These are phyloP conservation scores for Drosophila pectinifera DNA, from an alignment of 1,140 invertebrate genomes.

Conservation along the genomic window DNA sequence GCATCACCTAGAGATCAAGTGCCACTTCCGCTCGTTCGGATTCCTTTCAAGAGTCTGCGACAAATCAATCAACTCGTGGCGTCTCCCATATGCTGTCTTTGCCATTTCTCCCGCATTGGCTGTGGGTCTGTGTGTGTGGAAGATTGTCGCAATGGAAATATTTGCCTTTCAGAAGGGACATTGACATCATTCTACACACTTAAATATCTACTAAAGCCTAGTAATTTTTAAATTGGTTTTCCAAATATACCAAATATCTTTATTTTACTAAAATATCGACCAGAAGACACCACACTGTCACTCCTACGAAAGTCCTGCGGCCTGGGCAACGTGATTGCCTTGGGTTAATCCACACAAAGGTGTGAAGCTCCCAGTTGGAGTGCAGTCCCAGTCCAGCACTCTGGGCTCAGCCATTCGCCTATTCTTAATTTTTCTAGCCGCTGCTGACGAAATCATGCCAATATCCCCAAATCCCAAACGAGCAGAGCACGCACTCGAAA, in stretches of 20 bases:
- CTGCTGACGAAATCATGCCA: conserved; percentile 74
- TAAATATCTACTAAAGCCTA: too few relatives aligned
- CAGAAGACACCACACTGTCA: too few relatives aligned
- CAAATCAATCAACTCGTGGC: conserved; percentile 54
- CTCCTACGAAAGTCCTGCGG: too few relatives aligned
- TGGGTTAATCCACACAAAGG: not conserved
- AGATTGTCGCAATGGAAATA: not conserved
- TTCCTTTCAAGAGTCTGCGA: conserved; percentile 55
- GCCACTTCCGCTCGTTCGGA: conserved; percentile 59
- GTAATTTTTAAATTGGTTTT: too few relatives aligned
- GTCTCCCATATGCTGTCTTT: conserved; percentile 1
- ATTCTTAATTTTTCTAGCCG: conserved; percentile 21
- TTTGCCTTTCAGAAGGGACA: not conserved
- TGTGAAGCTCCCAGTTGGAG: not conserved
- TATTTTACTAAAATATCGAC: too few relatives aligned
- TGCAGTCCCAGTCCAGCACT: not conserved
- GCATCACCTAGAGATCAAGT: conserved; percentile 64
- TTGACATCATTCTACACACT: too few relatives aligned
- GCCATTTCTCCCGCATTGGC: not conserved
- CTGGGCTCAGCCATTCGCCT: not conserved
- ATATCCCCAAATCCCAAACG: conserved; percentile 51
- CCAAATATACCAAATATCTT: too few relatives aligned
- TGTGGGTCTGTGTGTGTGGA: too few relatives aligned
- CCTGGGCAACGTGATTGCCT: not conserved
- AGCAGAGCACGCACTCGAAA: conserved; percentile 55